A percentile compares a stretch with the other conserved stretches of the same genome.
phyloP scores from a whole-genome alignment of 2,888 invertebrate species.

The Opisthograptis luteolata region DNA sequence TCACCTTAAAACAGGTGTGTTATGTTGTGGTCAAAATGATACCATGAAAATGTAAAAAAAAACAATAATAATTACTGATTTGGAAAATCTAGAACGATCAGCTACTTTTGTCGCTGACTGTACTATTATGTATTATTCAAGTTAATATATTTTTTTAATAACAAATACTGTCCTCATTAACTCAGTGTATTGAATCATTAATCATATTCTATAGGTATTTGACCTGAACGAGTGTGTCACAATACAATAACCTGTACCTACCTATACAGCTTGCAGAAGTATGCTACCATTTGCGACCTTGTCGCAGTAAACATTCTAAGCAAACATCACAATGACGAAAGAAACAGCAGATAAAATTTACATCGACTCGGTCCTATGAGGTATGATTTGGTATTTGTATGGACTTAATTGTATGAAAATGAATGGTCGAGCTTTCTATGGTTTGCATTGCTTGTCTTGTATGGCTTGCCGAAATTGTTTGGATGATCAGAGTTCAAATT shows the following conservation, averaged over 20 bases:
- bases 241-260: slow-evolving; percentile 15
- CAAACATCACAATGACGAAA: neutral
- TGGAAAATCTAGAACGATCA: too few relatives aligned
- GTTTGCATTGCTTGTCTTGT: slow-evolving; percentile 17
- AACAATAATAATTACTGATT: too few relatives aligned
- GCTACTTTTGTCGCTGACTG: too few relatives aligned
- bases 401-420: slow-evolving; percentile 22
- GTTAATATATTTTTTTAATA: too few relatives aligned
- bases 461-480: slow-evolving; percentile 20
- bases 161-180: slow-evolving; percentile 10
- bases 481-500: slow-evolving; percentile 3
- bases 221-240: slow-evolving; percentile 15
- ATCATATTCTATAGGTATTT: slow-evolving; percentile 18
- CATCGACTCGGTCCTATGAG: slow-evolving; percentile 1
- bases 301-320: neutral
- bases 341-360: neutral
- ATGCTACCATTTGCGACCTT: neutral
- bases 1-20: too few relatives aligned
- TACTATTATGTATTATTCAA: neutral
- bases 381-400: neutral
- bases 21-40: too few relatives aligned
- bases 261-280: neutral
- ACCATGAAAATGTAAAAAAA: too few relatives aligned
- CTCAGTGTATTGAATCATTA: slow-evolving; percentile 15
- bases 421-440: slow-evolving; percentile 14